These are phyloP conservation scores for Leptopilina syphax DNA, from an alignment of 2,888 invertebrate genomes.

Conservation along the genomic window DNA sequence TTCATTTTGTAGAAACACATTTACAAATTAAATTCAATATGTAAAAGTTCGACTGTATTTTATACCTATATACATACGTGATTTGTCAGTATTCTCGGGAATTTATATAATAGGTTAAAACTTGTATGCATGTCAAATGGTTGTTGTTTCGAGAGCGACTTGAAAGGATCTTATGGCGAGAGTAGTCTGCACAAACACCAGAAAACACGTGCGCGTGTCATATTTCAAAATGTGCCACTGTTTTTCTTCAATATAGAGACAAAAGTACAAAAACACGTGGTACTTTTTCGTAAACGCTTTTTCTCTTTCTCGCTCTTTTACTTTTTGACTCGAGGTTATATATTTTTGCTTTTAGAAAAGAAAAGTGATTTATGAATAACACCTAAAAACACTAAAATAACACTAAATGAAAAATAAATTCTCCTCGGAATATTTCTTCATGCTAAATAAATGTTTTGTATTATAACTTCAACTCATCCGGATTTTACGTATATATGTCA, in stretches of 20 bases:
- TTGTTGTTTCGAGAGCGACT: conserved; percentile 10
- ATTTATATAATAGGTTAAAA: conserved; percentile 22
- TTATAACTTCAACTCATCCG: too few relatives aligned
- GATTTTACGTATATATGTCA: too few relatives aligned
- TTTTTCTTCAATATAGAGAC: neutral
- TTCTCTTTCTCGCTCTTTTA: too few relatives aligned
- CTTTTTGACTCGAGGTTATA: too few relatives aligned
- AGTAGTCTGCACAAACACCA: conserved; percentile 60
- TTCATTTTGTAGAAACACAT: too few relatives aligned
- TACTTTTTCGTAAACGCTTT: conserved; percentile 1
- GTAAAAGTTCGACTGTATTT: neutral
- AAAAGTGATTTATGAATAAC: too few relatives aligned
- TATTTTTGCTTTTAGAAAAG: too few relatives aligned
- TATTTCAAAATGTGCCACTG: conserved; percentile 59
- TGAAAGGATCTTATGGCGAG: conserved; percentile 12
- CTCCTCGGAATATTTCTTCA: too few relatives aligned
- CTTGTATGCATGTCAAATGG: conserved; percentile 19
- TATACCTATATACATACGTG: neutral
- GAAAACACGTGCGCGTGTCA: conserved; percentile 63
- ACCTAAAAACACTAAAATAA: too few relatives aligned
- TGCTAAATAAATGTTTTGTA: too few relatives aligned
- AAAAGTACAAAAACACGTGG: conserved; percentile 1
- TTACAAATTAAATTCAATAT: too few relatives aligned
- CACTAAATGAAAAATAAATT: too few relatives aligned
- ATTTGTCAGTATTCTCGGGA: conserved; percentile 20